These are phyloP conservation scores for Podargus strigoides DNA, from an alignment of 2,797 vertebrate genomes.

Conservation along the genomic window DNA sequence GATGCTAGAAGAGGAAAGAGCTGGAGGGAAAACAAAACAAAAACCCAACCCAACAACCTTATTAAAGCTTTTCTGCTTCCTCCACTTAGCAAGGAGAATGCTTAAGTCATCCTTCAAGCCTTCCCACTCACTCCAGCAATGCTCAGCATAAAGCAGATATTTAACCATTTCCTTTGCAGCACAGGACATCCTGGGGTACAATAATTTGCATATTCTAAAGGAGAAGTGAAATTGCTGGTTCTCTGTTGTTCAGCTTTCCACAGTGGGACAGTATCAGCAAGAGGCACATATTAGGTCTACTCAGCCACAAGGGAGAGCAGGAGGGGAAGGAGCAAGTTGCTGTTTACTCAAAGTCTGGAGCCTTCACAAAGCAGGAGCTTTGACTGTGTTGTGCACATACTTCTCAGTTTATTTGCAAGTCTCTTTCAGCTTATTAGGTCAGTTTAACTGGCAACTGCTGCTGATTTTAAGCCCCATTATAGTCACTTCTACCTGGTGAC, in stretches of 20 bases:
- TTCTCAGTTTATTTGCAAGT: neutral
- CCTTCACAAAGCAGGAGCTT: neutral
- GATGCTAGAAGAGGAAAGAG: neutral
- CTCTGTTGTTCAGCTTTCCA: neutral
- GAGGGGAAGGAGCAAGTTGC: neutral
- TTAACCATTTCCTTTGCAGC: neutral
- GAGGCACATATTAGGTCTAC: neutral
- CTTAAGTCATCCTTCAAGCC: slow-evolving; percentile 18
- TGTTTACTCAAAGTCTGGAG: neutral
- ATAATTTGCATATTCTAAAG: neutral
- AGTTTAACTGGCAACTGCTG: neutral
- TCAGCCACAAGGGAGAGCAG: neutral
- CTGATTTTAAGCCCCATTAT: neutral
- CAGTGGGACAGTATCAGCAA: neutral
- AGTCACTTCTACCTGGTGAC: slow-evolving; percentile 12
- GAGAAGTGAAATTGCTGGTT: neutral
- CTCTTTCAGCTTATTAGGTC: slow-evolving; percentile 22
- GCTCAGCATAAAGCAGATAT: neutral
- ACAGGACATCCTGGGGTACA: neutral
- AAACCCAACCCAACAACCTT: neutral
- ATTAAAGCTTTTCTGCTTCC: slow-evolving; percentile 21
- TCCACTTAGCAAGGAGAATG: slow-evolving; percentile 16
- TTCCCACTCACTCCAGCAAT: neutral
- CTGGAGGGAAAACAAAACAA: neutral
- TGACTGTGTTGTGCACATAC: neutral